Evolutionary conservation across 2,797 vertebrate species (phyloP).

Genomic region (Brotogeris chrysoptera): DNA sequence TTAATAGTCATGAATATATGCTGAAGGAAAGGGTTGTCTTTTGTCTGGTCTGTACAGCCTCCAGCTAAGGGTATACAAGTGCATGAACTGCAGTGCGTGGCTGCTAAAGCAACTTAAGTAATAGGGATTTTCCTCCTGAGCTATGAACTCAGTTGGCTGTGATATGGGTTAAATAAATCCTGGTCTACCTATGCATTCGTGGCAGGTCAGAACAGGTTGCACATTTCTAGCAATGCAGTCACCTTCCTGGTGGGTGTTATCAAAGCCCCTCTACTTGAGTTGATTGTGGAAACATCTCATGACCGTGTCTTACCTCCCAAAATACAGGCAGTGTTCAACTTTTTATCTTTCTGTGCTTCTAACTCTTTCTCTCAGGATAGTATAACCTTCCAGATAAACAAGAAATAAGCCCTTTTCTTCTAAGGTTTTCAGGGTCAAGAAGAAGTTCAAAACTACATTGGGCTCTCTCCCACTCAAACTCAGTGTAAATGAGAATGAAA

Average conservation of each 20-base stretch:
- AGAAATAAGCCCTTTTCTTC: not conserved
- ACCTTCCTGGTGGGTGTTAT: not conserved
- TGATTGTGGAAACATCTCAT: not conserved
- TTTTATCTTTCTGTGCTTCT: not conserved
- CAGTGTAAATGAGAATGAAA: not conserved
- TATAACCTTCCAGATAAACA: not conserved
- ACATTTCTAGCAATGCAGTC: not conserved
- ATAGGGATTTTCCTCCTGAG: not conserved
- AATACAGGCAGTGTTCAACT: not conserved
- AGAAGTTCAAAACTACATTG: not conserved
- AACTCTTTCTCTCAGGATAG: not conserved
- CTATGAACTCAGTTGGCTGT: not conserved
- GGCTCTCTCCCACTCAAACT: not conserved
- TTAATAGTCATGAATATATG: accelerated
- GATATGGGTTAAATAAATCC: not conserved
- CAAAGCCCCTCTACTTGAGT: not conserved
- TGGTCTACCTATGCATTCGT: not conserved
- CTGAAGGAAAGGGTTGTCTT: not conserved
- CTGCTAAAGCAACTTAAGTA: not conserved
- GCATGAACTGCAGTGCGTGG: not conserved
- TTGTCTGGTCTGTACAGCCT: not conserved
- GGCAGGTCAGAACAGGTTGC: not conserved
- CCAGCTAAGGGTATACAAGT: not conserved
- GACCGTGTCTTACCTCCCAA: not conserved
- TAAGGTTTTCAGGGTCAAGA: not conserved